These are phyloP conservation scores for Pseudorasbora parva DNA, from an alignment of 2,113 vertebrate genomes.

Conservation along the genomic window DNA sequence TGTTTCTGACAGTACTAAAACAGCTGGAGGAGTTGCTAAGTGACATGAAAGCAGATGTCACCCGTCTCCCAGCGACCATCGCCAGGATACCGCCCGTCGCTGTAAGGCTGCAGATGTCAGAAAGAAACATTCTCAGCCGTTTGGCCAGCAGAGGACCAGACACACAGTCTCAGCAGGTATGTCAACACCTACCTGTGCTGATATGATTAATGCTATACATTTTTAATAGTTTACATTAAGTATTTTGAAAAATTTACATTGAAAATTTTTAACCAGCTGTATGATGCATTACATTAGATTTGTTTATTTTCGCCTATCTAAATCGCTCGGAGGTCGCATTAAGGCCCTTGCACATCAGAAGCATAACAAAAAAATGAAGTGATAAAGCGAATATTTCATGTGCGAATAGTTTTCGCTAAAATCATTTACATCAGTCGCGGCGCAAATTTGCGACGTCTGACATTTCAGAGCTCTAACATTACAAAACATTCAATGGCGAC, in stretches of 20 bases:
- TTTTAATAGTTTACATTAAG: not conserved
- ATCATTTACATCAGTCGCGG: no score
- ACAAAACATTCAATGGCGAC: no score
- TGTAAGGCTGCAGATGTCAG: slow-evolving; percentile 94
- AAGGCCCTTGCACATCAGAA: no score
- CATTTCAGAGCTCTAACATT: no score
- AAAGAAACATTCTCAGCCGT: slow-evolving; percentile 95
- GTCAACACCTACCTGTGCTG: not conserved
- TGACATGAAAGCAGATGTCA: slow-evolving; percentile 98
- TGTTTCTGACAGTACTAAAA: slow-evolving; percentile 84
- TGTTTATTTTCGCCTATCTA: no score
- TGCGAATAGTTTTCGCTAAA: no score
- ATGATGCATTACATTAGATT: no score
- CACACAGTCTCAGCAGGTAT: slow-evolving; percentile 87
- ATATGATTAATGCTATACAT: not conserved
- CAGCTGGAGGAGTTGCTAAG: slow-evolving; percentile 96
- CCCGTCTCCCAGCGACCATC: slow-evolving; percentile 93
- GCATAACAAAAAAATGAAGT: no score
- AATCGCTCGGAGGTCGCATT: no score
- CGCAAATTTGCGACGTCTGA: no score
- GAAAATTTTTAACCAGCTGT: not conserved
- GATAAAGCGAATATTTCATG: no score
- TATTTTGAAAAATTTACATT: not conserved
- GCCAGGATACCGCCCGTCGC: slow-evolving; percentile 95
- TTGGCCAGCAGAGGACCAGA: slow-evolving; percentile 93